Percentiles rank a stretch among this genome's conserved stretches.
Evolutionary conservation across 92 coral and sea anemone genomes (phyloP).

Genomic region (Paragorgia papillata): DNA sequence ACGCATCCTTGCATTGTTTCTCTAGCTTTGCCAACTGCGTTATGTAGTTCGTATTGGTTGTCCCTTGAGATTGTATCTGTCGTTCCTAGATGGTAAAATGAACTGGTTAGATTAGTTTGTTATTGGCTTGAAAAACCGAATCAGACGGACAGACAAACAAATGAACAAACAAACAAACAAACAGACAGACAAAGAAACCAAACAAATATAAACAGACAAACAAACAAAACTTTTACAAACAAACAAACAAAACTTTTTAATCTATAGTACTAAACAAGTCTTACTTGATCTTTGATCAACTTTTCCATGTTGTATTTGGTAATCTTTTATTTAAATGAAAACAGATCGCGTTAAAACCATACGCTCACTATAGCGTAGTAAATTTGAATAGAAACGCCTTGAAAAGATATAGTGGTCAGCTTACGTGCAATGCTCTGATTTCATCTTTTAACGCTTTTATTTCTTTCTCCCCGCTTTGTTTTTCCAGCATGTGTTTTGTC

Average conservation of each 20-base stretch:
- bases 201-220: no score
- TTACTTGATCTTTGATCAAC: conserved; percentile 82
- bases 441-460: conserved; percentile 82
- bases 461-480: conserved; percentile 78
- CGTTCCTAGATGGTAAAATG: conserved; percentile 62
- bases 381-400: not conserved
- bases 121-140: no score
- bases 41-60: conserved; percentile 72
- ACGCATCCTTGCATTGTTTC: conserved; percentile 67
- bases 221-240: not conserved
- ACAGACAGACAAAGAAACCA: not conserved
- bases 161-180: not conserved
- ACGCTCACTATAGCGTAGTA: no score
- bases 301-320: conserved; percentile 82
- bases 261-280: not conserved
- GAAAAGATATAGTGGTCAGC: conserved; percentile 13
- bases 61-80: conserved; percentile 73
- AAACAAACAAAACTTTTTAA: not conserved
- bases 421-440: conserved; percentile 85
- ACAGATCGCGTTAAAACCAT: not conserved
- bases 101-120: not conserved
- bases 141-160: not conserved
- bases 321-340: conserved; percentile 40
- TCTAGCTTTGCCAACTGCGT: conserved; percentile 80
- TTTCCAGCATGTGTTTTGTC: conserved; percentile 73